A percentile compares a stretch with the other conserved stretches of the same genome.
Evolutionary conservation across 2,888 invertebrate genomes (phyloP).

Genomic region (Bellardia pandia): DNA sequence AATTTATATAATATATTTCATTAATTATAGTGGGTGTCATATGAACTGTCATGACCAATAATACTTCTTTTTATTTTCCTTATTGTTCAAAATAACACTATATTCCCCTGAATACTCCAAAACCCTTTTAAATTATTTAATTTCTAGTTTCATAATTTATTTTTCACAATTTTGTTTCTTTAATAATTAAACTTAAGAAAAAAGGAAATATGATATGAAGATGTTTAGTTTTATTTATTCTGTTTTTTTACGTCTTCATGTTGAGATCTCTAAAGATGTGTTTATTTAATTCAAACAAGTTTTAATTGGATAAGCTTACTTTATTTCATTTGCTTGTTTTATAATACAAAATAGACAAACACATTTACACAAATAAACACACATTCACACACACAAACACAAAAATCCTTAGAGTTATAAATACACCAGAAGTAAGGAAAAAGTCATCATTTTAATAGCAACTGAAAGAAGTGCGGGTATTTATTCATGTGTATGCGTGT

Average conservation of each 20-base stretch:
- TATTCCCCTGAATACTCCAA: neutral
- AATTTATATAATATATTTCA: too few relatives aligned
- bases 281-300: slow-evolving; percentile 68
- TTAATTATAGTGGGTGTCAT: too few relatives aligned
- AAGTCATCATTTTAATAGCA: slow-evolving; percentile 44
- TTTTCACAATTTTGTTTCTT: slow-evolving; percentile 19
- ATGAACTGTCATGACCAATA: too few relatives aligned
- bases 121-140: neutral
- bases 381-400: neutral
- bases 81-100: too few relatives aligned
- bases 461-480: slow-evolving; percentile 15
- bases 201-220: slow-evolving; percentile 6
- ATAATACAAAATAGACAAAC: slow-evolving; percentile 26
- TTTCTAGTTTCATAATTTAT: slow-evolving; percentile 16
- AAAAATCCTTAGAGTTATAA: neutral
- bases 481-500: neutral
- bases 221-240: slow-evolving; percentile 22
- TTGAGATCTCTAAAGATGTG: slow-evolving; percentile 60
- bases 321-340: slow-evolving; percentile 37
- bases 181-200: slow-evolving; percentile 38
- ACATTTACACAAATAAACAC: slow-evolving; percentile 27
- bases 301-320: slow-evolving; percentile 72
- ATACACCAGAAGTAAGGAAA: slow-evolving; percentile 1
- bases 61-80: too few relatives aligned
- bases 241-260: slow-evolving; percentile 2